Percentiles rank a stretch among this genome's conserved stretches.
phyloP scores from a whole-genome alignment of 2,113 vertebrate species.

The Nannospalax galili region DNA sequence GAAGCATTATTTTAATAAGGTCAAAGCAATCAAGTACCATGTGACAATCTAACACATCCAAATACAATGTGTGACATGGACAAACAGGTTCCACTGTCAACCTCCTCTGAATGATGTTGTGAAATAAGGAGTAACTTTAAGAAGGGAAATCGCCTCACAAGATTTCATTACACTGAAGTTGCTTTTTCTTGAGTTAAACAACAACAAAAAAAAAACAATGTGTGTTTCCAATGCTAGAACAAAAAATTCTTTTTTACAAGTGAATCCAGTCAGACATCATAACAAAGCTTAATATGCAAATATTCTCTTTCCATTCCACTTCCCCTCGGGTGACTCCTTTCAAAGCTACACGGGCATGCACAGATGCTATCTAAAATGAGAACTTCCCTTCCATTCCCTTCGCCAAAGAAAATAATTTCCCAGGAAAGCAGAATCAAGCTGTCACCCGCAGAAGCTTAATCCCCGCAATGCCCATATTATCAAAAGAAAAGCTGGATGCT shows the following conservation, averaged over 20 bases:
- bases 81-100: constrained; percentile 69
- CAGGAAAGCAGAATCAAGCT: constrained; percentile 38
- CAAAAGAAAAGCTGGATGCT: not conserved
- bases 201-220: not conserved
- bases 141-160: not conserved
- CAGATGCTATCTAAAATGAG: constrained; percentile 52
- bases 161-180: constrained; percentile 27
- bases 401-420: constrained; percentile 53
- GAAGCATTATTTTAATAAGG: constrained; percentile 45
- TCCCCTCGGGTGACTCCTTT: not conserved
- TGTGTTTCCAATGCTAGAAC: not conserved
- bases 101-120: constrained; percentile 19
- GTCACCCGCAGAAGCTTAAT: constrained; percentile 18
- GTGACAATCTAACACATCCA: not conserved
- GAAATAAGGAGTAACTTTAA: constrained; percentile 58
- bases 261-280: not conserved
- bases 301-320: not conserved
- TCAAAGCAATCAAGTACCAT: not conserved
- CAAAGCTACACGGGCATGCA: constrained; percentile 1
- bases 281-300: constrained; percentile 33
- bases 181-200: not conserved
- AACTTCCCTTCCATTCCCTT: constrained; percentile 61
- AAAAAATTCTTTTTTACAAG: constrained; percentile 6
- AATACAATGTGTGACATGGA: not conserved
- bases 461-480: not conserved